These are phyloP conservation scores for Rana temporaria DNA, from an alignment of 2,113 vertebrate genomes.

Conservation along the genomic window DNA sequence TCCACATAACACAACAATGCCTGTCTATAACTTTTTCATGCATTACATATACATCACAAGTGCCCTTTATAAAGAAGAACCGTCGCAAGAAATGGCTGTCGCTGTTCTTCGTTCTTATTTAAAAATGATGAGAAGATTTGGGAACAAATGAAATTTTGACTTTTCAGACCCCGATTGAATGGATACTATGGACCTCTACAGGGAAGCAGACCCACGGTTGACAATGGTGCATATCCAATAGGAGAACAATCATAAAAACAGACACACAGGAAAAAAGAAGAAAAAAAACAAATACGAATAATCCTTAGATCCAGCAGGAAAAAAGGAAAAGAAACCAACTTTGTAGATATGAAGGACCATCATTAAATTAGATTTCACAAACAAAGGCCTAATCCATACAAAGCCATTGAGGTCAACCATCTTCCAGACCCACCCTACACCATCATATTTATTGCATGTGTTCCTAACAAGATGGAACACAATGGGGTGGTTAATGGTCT, in stretches of 20 bases:
- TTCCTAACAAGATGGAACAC: conserved; percentile 51
- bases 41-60: conserved; percentile 51
- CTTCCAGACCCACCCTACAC: conserved; percentile 39
- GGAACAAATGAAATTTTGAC: conserved; percentile 58
- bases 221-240: conserved; percentile 53
- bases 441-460: conserved; percentile 22
- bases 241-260: conserved; percentile 43
- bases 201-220: conserved; percentile 52
- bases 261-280: not conserved
- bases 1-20: conserved; percentile 51
- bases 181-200: conserved; percentile 55
- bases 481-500: conserved; percentile 31
- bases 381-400: conserved; percentile 51
- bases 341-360: conserved; percentile 57
- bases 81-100: conserved; percentile 45
- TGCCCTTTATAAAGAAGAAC: conserved; percentile 43
- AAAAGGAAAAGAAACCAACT: conserved; percentile 50
- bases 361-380: conserved; percentile 54
- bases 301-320: conserved; percentile 54
- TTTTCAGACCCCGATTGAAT: conserved; percentile 56
- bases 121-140: conserved; percentile 55
- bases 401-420: conserved; percentile 49
- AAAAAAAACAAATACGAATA: conserved; percentile 54
- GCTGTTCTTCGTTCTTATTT: conserved; percentile 50
- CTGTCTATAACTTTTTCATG: conserved; percentile 55